A percentile compares a stretch with the other conserved stretches of the same genome.
These are phyloP conservation scores for Oryctes rhinoceros DNA, from an alignment of 1,140 invertebrate genomes.

Conservation along the genomic window DNA sequence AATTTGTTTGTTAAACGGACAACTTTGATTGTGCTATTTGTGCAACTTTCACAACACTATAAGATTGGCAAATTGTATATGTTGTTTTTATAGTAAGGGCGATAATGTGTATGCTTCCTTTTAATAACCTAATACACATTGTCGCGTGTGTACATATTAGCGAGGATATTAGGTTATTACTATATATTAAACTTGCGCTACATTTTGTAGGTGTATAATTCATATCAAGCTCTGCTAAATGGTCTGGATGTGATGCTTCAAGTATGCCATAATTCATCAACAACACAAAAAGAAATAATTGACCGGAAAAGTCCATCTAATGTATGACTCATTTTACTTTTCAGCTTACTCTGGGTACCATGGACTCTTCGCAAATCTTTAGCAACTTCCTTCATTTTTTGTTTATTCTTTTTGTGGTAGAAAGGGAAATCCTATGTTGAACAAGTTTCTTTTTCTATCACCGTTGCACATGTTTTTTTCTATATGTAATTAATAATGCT, in stretches of 20 bases:
- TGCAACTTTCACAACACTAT: not conserved
- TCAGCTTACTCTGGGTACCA: slow-evolving; percentile 41
- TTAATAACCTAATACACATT: not conserved
- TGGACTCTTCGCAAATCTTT: slow-evolving; percentile 40
- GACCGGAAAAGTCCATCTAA: slow-evolving; percentile 58
- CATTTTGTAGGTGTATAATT: slow-evolving; percentile 71
- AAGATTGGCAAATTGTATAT: slow-evolving; percentile 17
- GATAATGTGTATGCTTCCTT: too few species aligned
- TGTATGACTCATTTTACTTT: slow-evolving; percentile 51
- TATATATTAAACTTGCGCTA: slow-evolving; percentile 24
- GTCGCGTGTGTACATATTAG: slow-evolving; percentile 4
- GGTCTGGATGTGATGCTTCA: slow-evolving; percentile 74
- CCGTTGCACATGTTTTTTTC: slow-evolving; percentile 15
- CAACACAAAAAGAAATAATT: slow-evolving; percentile 55
- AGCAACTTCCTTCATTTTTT: slow-evolving; percentile 38
- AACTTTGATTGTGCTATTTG: too few species aligned
- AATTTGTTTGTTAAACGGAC: not conserved
- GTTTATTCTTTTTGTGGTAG: slow-evolving; percentile 37
- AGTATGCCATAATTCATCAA: slow-evolving; percentile 71
- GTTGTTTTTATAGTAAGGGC: not conserved
- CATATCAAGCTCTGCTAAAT: slow-evolving; percentile 74
- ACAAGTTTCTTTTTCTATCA: slow-evolving; percentile 40
- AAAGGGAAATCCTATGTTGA: slow-evolving; percentile 39
- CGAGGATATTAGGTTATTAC: not conserved
- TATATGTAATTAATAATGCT: slow-evolving; percentile 29